Evolutionary conservation across 2,797 vertebrate genomes (phyloP).

Genomic region (Acanthis flammea): DNA sequence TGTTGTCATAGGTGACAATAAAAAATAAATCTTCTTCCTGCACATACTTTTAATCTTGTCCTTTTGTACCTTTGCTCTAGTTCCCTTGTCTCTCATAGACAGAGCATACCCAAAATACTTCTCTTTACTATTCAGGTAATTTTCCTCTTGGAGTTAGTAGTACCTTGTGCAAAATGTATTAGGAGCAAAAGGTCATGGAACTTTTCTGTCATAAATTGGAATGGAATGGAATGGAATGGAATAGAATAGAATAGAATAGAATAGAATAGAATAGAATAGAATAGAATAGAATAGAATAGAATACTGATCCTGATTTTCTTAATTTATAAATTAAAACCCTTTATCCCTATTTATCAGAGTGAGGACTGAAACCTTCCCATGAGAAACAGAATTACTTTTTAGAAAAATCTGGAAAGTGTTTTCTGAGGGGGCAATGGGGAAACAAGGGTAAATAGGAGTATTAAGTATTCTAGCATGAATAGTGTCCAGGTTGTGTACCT

Average conservation of each 20-base stretch:
- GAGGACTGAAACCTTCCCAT: background rate
- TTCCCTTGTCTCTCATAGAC: background rate
- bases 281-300: background rate
- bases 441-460: background rate
- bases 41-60: background rate
- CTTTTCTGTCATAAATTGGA: background rate
- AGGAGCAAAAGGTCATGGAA: background rate
- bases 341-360: background rate
- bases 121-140: background rate
- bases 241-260: background rate
- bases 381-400: background rate
- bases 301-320: background rate
- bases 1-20: background rate
- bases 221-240: background rate
- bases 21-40: background rate
- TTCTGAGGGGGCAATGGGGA: accelerated
- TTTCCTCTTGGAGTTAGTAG: background rate
- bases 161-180: accelerated
- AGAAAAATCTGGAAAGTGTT: background rate
- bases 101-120: background rate
- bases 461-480: background rate
- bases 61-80: background rate
- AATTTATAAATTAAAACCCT: background rate
- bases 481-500: background rate
- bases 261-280: background rate